Evolutionary conservation across 1,140 invertebrate species (phyloP).

Genomic region (Reticulitermes speratus): DNA sequence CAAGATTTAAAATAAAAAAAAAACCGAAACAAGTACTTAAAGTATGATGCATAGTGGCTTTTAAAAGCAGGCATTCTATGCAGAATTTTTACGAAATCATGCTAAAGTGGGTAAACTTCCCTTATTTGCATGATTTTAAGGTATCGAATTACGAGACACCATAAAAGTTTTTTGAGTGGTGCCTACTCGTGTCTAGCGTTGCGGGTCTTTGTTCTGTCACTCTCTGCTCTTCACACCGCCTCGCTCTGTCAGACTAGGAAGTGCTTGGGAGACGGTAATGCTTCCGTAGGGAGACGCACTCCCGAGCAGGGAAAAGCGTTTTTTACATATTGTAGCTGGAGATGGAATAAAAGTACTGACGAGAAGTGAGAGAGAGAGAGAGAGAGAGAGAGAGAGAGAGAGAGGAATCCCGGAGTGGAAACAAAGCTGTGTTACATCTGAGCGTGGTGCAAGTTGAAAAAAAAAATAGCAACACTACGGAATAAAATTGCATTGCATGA

Average conservation of each 20-base stretch:
- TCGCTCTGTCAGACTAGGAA: neutral
- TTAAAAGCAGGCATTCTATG: no score
- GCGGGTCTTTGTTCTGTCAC: neutral
- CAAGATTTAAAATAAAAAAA: no score
- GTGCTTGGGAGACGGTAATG: neutral
- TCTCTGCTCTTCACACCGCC: no score
- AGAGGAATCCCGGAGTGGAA: neutral
- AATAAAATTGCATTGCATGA: slow-evolving; percentile 14
- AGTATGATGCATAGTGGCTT: no score
- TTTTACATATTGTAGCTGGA: slow-evolving; percentile 16
- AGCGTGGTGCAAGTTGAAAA: slow-evolving; percentile 19
- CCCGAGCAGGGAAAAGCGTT: neutral
- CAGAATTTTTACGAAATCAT: no score
- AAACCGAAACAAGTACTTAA: no score
- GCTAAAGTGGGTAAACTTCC: no score
- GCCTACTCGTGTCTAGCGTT: neutral
- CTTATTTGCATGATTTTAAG: no score
- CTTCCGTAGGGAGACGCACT: neutral
- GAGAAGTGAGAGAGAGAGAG: neutral
- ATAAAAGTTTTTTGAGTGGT: neutral
- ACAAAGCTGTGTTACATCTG: slow-evolving; percentile 5
- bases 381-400: neutral
- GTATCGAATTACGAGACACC: neutral
- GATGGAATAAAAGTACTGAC: slow-evolving; percentile 1
- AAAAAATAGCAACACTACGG: neutral